Evolutionary conservation across 2,797 vertebrate genomes (phyloP), one percentile per base, ranked within the genome.

Genomic region (Pogoniulus pusillus): DNA sequence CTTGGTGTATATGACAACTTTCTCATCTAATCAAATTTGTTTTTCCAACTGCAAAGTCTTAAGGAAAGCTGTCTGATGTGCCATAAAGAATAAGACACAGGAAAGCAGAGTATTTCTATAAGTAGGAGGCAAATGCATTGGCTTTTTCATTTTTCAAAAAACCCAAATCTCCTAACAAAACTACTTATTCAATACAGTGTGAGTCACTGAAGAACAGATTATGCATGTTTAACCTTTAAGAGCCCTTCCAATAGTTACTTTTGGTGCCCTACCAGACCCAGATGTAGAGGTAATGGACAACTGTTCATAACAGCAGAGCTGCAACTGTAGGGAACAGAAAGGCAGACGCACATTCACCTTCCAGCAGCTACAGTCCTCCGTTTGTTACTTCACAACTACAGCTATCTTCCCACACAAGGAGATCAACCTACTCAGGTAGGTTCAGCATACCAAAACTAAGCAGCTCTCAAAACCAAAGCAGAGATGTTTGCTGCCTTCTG

Each of bases 341-440:
- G 29, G 8, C 8, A 93, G 12, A 60, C 1, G 1, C 0, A 0
- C 16, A 9, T 34, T 51, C 29, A 35, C 41, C 16, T 83, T 71
- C 18, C 55, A 66, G 47, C 5, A 35, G 41, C 60, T 82, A 17
- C 51, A 62, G 11, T 13, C 8, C 27, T 30, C 29, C 12, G 19
- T 27, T 45, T 16, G 9, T 66, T 55, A 63, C 7, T 53, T 69
- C 27, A 34, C 0, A 0, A 55, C 66, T 2, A 14, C 4, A 69
- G 20, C 6, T 37, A 65, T 27, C 16, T 12, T 47, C 19, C 29
- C 30, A 26, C 7, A 20, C 4, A 23, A 35, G 10, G 47, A 7
- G 53, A 66, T 23, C 9, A 5, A 3, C 37, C 54, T 18, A 11
- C n/a, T 82, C 23, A 49, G 45, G 10, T 5, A 23, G 16, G 18